Percentiles rank a stretch among this genome's conserved stretches.
Conservation (phyloP, 2,113 vertebrate genomes). For the Rhadina sibilatrix region DNA sequence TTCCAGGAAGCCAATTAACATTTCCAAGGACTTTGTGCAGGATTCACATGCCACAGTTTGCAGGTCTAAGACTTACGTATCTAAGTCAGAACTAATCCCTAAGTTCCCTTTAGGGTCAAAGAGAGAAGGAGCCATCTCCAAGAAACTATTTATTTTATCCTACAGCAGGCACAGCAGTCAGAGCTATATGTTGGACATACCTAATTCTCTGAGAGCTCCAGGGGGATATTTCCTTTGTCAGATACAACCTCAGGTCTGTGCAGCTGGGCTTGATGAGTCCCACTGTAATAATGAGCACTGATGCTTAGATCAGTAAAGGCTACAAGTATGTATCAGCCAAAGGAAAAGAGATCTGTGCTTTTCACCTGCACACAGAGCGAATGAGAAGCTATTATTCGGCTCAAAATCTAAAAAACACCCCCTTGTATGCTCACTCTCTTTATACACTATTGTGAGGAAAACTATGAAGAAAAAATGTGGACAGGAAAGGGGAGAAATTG, state of each 20-base stretch:
- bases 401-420: background rate
- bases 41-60: background rate
- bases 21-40: background rate
- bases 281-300: background rate
- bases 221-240: background rate
- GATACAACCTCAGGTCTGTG: background rate
- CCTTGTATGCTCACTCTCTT: background rate
- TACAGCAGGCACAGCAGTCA: background rate
- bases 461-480: background rate
- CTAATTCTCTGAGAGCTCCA: background rate
- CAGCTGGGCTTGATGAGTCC: background rate
- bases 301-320: background rate
- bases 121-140: background rate
- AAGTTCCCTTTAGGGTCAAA: background rate
- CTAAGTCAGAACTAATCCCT: background rate
- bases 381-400: background rate
- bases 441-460: background rate
- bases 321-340: background rate
- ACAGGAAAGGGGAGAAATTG: accelerated
- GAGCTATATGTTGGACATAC: background rate
- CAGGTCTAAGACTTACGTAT: background rate
- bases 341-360: background rate
- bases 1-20: background rate
- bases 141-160: background rate
- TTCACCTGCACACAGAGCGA: background rate